Percentiles rank a stretch among this genome's conserved stretches.
phyloP scores from a whole-genome alignment of 2,888 invertebrate species.

The Byasa hedistus region DNA sequence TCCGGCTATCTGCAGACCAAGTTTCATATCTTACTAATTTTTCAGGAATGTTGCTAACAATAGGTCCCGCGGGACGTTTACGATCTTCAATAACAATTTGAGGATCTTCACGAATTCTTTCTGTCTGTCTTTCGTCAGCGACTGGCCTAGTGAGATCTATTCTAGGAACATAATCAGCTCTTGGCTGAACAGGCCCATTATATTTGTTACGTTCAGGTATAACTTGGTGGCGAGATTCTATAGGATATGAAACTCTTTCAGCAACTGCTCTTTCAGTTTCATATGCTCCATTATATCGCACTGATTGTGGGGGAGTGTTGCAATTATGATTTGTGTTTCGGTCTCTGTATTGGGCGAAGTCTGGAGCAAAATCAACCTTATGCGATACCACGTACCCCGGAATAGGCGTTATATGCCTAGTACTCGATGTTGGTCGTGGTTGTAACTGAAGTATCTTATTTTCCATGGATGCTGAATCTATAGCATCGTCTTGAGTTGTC shows the following conservation, averaged over 20 bases:
- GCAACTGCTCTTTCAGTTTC: conserved; percentile 52
- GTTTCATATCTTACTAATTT: conserved; percentile 73
- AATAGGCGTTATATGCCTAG: conserved; percentile 47
- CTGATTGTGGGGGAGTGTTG: conserved; percentile 46
- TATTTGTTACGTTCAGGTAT: conserved; percentile 63
- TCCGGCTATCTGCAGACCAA: conserved; percentile 69
- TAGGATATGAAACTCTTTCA: conserved; percentile 50
- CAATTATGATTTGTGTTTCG: conserved; percentile 52
- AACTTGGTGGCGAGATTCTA: conserved; percentile 61
- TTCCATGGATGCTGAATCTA: conserved; percentile 69
- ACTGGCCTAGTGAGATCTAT: conserved; percentile 70
- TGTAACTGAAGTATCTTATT: conserved; percentile 57
- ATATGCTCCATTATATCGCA: conserved; percentile 62
- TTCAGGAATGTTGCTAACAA: conserved; percentile 74
- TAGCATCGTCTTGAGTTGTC: conserved; percentile 84
- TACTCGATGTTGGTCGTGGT: conserved; percentile 55
- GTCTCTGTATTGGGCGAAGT: conserved; percentile 81
- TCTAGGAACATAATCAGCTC: conserved; percentile 67
- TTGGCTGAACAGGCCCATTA: conserved; percentile 43
- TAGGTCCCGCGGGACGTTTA: conserved; percentile 65
- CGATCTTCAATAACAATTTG: conserved; percentile 68
- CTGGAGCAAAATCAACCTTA: conserved; percentile 89
- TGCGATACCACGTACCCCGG: conserved; percentile 75
- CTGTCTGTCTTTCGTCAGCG: conserved; percentile 57
- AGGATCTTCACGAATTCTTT: conserved; percentile 66